These are phyloP conservation scores for Sympetrum striolatum DNA, from an alignment of 2,888 invertebrate genomes.

Conservation along the genomic window DNA sequence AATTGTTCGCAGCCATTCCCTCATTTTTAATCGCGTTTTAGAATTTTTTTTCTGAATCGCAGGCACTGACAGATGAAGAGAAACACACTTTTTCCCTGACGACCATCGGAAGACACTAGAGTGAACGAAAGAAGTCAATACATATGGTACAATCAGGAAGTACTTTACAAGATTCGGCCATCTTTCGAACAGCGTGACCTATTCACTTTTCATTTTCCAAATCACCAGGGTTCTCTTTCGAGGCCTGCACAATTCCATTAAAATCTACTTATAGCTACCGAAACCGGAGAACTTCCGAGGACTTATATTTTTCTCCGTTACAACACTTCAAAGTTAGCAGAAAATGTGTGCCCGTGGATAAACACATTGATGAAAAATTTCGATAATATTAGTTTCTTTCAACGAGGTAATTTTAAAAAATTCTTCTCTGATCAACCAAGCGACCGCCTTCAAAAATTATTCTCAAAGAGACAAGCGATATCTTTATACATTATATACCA, in stretches of 20 bases:
- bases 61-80: constrained; percentile 21
- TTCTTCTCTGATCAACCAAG: background rate
- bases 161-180: constrained; percentile 10
- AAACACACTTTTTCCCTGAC: constrained; percentile 32
- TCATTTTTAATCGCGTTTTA: background rate
- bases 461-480: background rate
- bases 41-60: constrained; percentile 17
- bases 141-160: constrained; percentile 36
- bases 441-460: background rate
- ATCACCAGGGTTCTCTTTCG: background rate
- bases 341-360: background rate
- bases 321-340: background rate
- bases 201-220: background rate
- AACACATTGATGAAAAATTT: background rate
- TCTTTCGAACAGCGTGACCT: background rate
- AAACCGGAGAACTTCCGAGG: background rate
- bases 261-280: background rate
- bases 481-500: background rate
- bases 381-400: background rate
- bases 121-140: constrained; percentile 44
- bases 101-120: constrained; percentile 43
- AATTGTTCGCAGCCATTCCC: background rate
- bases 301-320: background rate
- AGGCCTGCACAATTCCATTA: background rate
- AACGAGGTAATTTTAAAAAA: background rate